phyloP scores from a whole-genome alignment of 2,113 vertebrate species.

The Nipponia nippon region DNA sequence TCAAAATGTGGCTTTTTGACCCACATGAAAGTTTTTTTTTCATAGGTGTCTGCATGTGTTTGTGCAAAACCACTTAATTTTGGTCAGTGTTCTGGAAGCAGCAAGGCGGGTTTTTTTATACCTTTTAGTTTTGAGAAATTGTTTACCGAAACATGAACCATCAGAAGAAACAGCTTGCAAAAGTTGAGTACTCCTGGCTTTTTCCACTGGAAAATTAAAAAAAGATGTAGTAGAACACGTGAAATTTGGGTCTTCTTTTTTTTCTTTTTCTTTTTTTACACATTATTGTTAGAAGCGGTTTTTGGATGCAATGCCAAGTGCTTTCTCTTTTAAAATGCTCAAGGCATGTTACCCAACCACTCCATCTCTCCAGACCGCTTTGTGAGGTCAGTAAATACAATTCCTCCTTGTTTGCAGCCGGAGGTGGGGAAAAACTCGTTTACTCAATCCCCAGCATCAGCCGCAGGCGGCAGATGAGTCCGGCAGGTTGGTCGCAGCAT shows the following conservation, averaged over 20 bases:
- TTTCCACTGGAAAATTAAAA: constrained; percentile 53
- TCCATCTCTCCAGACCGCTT: not conserved
- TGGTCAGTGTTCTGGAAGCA: constrained; percentile 12
- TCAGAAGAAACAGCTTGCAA: not conserved
- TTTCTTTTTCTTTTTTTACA: not conserved
- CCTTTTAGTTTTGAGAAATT: constrained; percentile 30
- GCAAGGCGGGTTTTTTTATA: not conserved
- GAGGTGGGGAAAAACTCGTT: not conserved
- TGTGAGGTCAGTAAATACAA: not conserved
- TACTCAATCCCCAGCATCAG: not conserved
- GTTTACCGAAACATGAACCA: not conserved
- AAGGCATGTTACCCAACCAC: not conserved
- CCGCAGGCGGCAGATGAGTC: not conserved
- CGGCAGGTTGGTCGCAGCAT: not conserved
- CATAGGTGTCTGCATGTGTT: not conserved
- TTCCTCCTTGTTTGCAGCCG: not conserved
- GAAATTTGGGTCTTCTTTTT: constrained; percentile 2
- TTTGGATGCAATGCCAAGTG: not conserved
- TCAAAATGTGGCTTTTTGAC: constrained; percentile 33
- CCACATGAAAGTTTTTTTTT: not conserved
- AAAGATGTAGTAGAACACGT: constrained; percentile 15
- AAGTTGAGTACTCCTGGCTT: constrained; percentile 40
- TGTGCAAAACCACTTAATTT: constrained; percentile 1
- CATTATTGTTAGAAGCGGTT: constrained; percentile 15
- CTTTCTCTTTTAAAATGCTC: constrained; percentile 48